Percentiles rank a stretch among this genome's conserved stretches.
Evolutionary conservation across 37 sponge, comb jelly and placozoan genomes (phyloP).

Genomic region (Beroe forskalii): DNA sequence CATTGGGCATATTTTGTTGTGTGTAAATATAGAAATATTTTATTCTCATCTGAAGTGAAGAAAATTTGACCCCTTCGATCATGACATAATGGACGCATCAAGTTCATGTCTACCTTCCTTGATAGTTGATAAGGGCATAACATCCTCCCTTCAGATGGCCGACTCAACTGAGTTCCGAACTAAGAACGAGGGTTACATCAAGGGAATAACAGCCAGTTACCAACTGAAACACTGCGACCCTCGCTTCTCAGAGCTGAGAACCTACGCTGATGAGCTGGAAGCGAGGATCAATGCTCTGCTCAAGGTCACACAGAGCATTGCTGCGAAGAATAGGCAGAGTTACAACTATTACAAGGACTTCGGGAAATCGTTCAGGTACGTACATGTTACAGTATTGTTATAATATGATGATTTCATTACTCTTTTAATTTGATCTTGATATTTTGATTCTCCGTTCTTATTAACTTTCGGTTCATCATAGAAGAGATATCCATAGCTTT

Average conservation of each 20-base stretch:
- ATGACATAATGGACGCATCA: too few relatives aligned
- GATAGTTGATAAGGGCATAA: too few relatives aligned
- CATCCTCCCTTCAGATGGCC: conserved; percentile 30
- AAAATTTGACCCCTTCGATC: too few relatives aligned
- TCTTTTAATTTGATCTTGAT: too few relatives aligned
- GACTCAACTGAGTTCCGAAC: conserved; percentile 57
- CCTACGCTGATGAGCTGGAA: conserved; percentile 47
- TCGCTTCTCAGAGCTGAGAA: conserved; percentile 41
- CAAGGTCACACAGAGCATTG: conserved; percentile 47
- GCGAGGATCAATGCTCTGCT: conserved; percentile 7
- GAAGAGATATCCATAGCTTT: too few relatives aligned
- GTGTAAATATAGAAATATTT: too few relatives aligned
- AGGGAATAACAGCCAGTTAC: conserved; percentile 43
- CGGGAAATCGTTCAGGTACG: conserved; percentile 26
- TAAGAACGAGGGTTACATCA: conserved; percentile 38
- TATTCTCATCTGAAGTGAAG: too few relatives aligned
- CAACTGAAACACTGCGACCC: conserved; percentile 60
- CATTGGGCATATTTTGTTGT: too few relatives aligned
- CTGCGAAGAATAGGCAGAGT: neutral
- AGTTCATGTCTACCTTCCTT: too few relatives aligned
- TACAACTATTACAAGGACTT: conserved; percentile 43
- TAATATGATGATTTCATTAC: too few relatives aligned
- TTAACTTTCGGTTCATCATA: too few relatives aligned
- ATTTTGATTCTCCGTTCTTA: too few relatives aligned
- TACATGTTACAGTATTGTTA: neutral